Conservation (phyloP, 2,888 invertebrate species). For the Anoncus sp. region DNA sequence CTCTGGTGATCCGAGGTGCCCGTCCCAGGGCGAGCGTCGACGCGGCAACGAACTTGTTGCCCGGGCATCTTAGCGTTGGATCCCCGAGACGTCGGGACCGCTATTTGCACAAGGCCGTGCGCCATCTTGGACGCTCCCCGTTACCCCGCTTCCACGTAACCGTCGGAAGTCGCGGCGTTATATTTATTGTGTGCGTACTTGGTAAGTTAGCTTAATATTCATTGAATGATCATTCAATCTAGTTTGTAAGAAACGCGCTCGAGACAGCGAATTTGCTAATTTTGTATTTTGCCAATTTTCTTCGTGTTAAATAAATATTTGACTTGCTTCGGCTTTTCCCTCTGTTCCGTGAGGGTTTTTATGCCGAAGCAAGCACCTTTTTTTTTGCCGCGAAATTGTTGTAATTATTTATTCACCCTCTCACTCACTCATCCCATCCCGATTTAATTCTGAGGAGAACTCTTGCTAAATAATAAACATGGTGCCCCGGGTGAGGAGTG, state of each 20-base stretch:
- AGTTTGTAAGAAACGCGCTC: background rate
- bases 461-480: too few species aligned
- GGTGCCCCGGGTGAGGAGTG: too few species aligned
- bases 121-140: background rate
- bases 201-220: background rate
- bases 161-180: background rate
- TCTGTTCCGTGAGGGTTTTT: too few species aligned
- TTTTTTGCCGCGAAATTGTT: too few species aligned
- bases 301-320: too few species aligned
- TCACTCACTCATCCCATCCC: too few species aligned
- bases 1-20: slow-evolving; percentile 2
- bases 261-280: too few species aligned
- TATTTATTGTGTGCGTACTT: background rate
- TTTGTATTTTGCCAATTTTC: too few species aligned
- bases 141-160: background rate
- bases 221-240: slow-evolving; percentile 1
- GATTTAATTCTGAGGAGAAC: too few species aligned
- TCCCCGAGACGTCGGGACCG: slow-evolving; percentile 6
- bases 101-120: background rate
- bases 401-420: too few species aligned
- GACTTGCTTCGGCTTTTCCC: too few species aligned
- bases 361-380: too few species aligned
- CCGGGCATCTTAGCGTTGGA: background rate
- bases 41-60: background rate
- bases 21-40: background rate